Conservation (phyloP, 2,113 vertebrate species). For the Bombycilla garrulus region DNA sequence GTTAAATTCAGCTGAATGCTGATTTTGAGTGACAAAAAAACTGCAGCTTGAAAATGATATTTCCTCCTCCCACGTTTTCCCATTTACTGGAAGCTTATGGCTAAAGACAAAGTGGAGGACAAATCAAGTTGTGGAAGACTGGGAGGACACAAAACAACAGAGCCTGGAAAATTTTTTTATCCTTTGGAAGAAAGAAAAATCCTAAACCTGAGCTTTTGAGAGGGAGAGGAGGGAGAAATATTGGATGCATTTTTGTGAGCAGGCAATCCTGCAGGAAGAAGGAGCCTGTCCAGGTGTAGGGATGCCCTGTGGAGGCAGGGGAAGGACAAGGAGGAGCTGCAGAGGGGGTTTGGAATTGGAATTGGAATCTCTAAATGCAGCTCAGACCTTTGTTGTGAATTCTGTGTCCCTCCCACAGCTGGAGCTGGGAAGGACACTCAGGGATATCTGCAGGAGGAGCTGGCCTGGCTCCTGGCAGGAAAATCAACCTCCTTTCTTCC, state of each 20-base stretch:
- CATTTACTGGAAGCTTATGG: neutral
- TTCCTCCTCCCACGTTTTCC: neutral
- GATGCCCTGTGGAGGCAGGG: neutral
- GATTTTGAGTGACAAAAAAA: neutral
- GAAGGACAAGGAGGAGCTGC: neutral
- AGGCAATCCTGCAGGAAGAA: neutral
- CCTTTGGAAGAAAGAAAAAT: neutral
- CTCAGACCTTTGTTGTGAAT: neutral
- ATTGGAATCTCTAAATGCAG: neutral
- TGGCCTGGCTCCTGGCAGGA: neutral
- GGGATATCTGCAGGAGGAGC: neutral
- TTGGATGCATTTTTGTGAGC: neutral
- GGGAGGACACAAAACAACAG: neutral
- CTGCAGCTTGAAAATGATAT: neutral
- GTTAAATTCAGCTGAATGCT: neutral
- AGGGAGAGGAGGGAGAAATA: neutral
- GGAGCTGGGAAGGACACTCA: neutral
- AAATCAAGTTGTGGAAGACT: neutral
- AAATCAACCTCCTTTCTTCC: neutral
- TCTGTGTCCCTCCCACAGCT: neutral
- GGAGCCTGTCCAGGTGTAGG: neutral
- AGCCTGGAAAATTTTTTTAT: neutral
- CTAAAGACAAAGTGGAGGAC: neutral
- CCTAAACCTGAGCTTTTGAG: neutral
- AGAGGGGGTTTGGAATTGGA: neutral